These are phyloP conservation scores for Phalanger gymnotis DNA, from an alignment of 2,797 vertebrate genomes.

Conservation along the genomic window DNA sequence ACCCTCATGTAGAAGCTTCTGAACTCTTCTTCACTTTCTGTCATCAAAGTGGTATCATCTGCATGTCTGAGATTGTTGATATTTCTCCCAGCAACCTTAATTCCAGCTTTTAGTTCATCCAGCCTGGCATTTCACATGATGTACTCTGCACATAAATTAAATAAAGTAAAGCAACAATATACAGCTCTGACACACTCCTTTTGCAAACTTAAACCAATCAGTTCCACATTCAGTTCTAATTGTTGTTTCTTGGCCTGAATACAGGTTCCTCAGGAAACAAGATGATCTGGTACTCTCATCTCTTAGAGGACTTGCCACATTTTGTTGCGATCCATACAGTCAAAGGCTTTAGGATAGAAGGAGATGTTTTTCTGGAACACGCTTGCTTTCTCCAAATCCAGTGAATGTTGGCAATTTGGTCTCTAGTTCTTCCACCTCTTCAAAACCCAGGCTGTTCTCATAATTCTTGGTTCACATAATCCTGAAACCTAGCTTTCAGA, in stretches of 20 bases:
- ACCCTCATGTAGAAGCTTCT: no score
- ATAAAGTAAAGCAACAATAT: no score
- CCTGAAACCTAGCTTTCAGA: no score
- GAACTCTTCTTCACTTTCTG: no score
- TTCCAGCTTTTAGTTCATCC: no score
- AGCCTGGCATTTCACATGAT: no score
- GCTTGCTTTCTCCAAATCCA: not conserved
- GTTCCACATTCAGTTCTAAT: not conserved
- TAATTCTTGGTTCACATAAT: no score
- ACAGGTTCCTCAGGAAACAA: not conserved
- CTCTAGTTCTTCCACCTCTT: not conserved
- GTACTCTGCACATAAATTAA: no score
- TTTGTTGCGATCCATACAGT: not conserved
- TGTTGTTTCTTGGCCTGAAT: not conserved
- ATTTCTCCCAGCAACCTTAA: no score
- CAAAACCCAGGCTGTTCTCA: not conserved
- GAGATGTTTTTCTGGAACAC: not conserved
- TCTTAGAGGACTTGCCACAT: not conserved
- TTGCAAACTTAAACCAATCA: not conserved
- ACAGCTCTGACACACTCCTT: no score
- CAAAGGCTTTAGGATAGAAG: not conserved
- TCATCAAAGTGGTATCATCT: no score
- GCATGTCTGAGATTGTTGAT: no score
- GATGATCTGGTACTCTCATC: not conserved
- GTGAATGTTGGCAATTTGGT: not conserved